Base-by-base conservation (phyloP, 2,113 vertebrate genomes). In the Rhea americana region DNA sequence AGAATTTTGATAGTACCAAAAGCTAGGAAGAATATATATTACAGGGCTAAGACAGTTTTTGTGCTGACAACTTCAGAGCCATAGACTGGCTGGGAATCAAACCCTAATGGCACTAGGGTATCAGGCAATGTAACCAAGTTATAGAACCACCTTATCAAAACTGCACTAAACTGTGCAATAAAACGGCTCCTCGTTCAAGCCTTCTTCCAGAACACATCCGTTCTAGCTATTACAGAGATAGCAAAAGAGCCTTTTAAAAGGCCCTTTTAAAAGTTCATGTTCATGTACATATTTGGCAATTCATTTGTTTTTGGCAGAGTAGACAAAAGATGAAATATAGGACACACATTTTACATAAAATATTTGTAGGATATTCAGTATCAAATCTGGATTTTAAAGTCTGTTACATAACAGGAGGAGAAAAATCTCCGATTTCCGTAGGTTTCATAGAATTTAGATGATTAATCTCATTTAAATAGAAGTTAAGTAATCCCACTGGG, bases 381-480 rank as follows among this genome's bases (percentile, higher is more conserved):
- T 51, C 47, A 90, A 71, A 84, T 78, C 47, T 81, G 56, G 70
- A 81, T 86, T 90, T 88, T 78, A 48, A 90, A 88, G 68, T 39
- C 70, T 82, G 26, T 88, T 95, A 90, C 11, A 15, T 75, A 93
- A 95, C 26, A 75, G 32, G 3, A 71, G 26, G 18, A 72, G 72
- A 87, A 87, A 81, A 53, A 32, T 17, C 11, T 48, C 12, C 32
- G 39, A 20, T 82, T 83, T 79, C 63, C 14, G 51, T 35, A 90
- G 32, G 39, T 78, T 90, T 51, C 89, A 16, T n/a, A 51, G 24
- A 67, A 91, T 78, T 51, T 73, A 59, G 28, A 80, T 82, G 55
- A 80, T 63, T 65, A 37, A 87, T 82, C 37, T 84, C 65, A 68
- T 93, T 95, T 81, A 90, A 85, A 91, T 84, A 77, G 90, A 91